Base-by-base conservation (phyloP, 2,888 invertebrate genomes). In the Trichogramma evanescens region DNA sequence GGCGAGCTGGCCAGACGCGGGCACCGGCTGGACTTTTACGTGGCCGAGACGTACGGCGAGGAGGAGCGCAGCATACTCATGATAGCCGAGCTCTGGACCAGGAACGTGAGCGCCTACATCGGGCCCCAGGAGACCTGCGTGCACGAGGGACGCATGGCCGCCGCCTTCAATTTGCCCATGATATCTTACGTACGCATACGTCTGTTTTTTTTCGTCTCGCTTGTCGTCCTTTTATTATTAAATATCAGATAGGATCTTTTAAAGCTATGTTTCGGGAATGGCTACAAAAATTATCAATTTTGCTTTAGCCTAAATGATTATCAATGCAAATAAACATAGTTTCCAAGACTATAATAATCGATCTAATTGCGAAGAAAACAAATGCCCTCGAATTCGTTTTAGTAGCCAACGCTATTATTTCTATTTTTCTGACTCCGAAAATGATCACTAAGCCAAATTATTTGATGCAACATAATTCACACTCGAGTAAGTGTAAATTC, bases 131-230 rank as follows among this genome's bases (percentile, higher is more conserved):
- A 93, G 76, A 91, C 93, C 0, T 94, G 95, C 77, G 87, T 92
- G 26, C 93, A 95, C 77, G 95, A 96, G 79, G 95, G 92, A 0
- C 86, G 91, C 67, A 90, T 96, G 86, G 95, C 95, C 0, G 90
- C 94, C 1, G 90, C 94, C 49, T 94, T 95, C 80, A 94, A 95
- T 78, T 81, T 95, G 54, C 94, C 95, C 5, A 95, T 96, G 95
- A 90, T 95, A 73, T 95, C 95, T 67, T 95, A 95, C 76, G 95
- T 95, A 80, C 89, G 93, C 88, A 70, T 38, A 53, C 42, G 38
- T 57, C 4, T 7, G 43, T 26, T 26, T 26, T 26, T 26, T 26
- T 5, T 40, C n/a, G 50, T 45, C 8, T 45, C n/a, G 9, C 26
- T 26, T 26, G 26, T 26, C 26, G 2, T 26, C 26, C 2, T 26